Evolutionary conservation across 2,113 vertebrate species (phyloP), one percentile per base, ranked within the genome.

Genomic region (Numida meleagris): DNA sequence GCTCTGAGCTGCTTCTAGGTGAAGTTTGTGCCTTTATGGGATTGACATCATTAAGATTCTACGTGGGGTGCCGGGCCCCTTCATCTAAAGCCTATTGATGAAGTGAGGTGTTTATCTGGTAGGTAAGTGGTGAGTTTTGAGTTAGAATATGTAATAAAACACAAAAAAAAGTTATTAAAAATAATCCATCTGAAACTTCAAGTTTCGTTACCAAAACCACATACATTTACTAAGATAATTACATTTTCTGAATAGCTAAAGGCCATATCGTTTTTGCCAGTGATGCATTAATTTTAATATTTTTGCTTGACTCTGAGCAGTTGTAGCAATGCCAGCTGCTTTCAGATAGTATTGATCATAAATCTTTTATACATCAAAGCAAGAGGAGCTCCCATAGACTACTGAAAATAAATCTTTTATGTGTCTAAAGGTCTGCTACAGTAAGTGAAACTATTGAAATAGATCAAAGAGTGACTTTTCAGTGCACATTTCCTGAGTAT

Each of bases 361-460:
- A 88, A 93, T 88, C 38, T 89, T 82, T 83, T 80, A 90, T 81
- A 74, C 76, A 95, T 97, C 88, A 95, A 95, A 96, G 88, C 62
- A 93, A 86, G 81, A 70, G 73, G 53, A 77, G 62, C 65, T 88
- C 72, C 65, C 61, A 65, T 76, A 95, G 55, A 86, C 76, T 81
- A 63, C 88, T 88, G 90, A 94, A 93, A 93, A 83, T 93, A 80
- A 8, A 4, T 40, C 18, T 86, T 85, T 82, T 74, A 76, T 91
- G 9, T 86, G 59, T 86, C 57, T 38, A 81, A 46, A 92, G 75
- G 43, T 27, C 27, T 66, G 50, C 76, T 91, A 24, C 51, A 86
- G 72, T 76, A 73, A 72, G 38, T 57, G 85, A 88, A 91, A 73
- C 79, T 63, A 24, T 38, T 75, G 59, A 90, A 95, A 48, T 66